phyloP scores from a whole-genome alignment of 1,140 invertebrate genomes.

The Camponotus vicinus region DNA sequence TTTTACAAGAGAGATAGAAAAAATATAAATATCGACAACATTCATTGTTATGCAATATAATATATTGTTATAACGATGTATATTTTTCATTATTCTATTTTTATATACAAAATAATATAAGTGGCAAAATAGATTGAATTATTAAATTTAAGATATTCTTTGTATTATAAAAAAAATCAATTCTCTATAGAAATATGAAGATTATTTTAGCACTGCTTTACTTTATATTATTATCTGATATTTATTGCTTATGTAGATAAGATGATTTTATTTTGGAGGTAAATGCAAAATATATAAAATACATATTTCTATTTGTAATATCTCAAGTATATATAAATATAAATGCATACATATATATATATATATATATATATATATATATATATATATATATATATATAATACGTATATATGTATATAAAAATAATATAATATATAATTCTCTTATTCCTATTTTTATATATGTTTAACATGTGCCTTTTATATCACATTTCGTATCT shows the following conservation, averaged over 20 bases:
- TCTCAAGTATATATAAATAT: background rate
- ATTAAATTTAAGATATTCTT: background rate
- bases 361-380: background rate
- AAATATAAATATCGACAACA: background rate
- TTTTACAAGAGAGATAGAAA: constrained; percentile 69
- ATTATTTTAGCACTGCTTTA: constrained; percentile 8
- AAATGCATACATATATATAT: no score
- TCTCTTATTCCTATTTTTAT: background rate
- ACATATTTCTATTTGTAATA: constrained; percentile 23
- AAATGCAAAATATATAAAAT: background rate
- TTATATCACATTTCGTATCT: constrained; percentile 2
- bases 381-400: no score
- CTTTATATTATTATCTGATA: background rate
- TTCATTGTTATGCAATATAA: background rate
- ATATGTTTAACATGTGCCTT: background rate
- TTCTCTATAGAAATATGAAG: background rate
- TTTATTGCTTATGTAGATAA: background rate
- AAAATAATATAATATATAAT: constrained; percentile 3
- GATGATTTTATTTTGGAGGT: constrained; percentile 6
- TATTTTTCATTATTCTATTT: constrained; percentile 7
- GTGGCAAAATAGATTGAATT: constrained; percentile 3
- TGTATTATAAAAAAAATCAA: background rate
- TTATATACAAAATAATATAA: background rate
- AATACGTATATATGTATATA: background rate
- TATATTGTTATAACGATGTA: constrained; percentile 1